Conservation (phyloP, 2,797 vertebrate species). For the Streptopelia turtur region DNA sequence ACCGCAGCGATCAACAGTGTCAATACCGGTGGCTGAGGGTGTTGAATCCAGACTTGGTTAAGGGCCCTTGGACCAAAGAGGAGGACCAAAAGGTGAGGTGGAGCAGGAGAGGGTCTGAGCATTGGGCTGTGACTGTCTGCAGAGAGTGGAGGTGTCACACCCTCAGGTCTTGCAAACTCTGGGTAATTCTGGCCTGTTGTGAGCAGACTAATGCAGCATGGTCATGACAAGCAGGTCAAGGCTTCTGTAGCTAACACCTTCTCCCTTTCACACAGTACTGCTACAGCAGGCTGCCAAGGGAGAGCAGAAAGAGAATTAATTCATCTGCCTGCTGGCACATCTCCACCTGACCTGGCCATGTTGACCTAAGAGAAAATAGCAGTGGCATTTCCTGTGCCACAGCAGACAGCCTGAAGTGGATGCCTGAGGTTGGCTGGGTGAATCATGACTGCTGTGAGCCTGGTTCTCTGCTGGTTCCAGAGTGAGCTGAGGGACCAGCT, state of each 20-base stretch:
- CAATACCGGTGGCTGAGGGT: slow-evolving; percentile 96
- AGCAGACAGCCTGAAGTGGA: background rate
- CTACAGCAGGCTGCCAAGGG: background rate
- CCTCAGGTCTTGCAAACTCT: background rate
- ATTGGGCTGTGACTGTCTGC: background rate
- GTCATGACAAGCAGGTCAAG: background rate
- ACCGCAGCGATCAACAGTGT: slow-evolving; percentile 92
- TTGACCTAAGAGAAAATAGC: background rate
- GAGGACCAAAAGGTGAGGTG: slow-evolving; percentile 93
- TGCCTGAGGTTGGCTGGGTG: background rate
- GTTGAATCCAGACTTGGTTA: slow-evolving; percentile 93
- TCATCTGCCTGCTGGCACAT: background rate
- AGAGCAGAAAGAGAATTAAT: slow-evolving; percentile 21
- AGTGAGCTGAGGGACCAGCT: background rate
- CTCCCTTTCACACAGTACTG: background rate
- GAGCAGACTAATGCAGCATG: background rate
- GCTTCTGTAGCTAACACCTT: background rate
- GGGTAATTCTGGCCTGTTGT: background rate
- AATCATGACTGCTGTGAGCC: background rate
- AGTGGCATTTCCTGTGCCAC: background rate
- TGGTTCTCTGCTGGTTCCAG: background rate
- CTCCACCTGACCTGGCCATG: background rate
- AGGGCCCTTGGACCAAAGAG: slow-evolving; percentile 98
- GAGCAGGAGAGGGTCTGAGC: background rate
- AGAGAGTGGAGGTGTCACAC: background rate